Conservation (phyloP, 2,797 vertebrate genomes). For the Hafferia zeledoni region DNA sequence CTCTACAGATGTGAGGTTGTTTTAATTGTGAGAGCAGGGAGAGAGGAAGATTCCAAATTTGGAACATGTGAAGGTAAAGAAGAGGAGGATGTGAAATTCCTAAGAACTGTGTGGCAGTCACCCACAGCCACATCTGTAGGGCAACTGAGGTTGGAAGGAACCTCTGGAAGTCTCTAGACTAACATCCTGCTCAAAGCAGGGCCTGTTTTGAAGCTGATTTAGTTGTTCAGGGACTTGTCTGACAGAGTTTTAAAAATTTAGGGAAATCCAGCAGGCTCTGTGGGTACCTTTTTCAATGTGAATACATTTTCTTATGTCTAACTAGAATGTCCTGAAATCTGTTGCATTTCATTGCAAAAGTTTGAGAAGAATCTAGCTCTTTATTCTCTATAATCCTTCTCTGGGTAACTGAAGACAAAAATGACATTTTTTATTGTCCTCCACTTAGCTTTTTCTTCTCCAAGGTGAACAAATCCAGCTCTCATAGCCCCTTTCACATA, state of each 20-base stretch:
- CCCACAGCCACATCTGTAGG: neutral
- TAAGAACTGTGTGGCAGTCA: neutral
- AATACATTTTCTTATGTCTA: neutral
- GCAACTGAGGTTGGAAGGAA: neutral
- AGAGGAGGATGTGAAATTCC: neutral
- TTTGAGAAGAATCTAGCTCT: neutral
- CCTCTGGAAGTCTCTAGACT: neutral
- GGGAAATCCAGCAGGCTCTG: neutral
- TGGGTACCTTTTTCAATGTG: neutral
- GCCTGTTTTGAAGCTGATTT: neutral
- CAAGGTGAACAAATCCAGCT: neutral
- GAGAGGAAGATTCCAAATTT: neutral
- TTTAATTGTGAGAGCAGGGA: neutral
- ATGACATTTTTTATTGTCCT: neutral
- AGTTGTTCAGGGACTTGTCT: neutral
- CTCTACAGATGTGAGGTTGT: neutral
- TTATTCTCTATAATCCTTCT: neutral
- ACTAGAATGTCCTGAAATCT: neutral
- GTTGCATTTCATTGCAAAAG: neutral
- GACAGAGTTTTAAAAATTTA: neutral
- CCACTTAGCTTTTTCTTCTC: neutral
- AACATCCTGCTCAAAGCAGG: neutral
- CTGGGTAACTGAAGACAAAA: neutral
- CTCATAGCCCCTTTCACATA: neutral
- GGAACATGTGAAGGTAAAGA: neutral